Base-by-base conservation (phyloP, 1,140 invertebrate species). In the Lamellibrachia luymesi region DNA sequence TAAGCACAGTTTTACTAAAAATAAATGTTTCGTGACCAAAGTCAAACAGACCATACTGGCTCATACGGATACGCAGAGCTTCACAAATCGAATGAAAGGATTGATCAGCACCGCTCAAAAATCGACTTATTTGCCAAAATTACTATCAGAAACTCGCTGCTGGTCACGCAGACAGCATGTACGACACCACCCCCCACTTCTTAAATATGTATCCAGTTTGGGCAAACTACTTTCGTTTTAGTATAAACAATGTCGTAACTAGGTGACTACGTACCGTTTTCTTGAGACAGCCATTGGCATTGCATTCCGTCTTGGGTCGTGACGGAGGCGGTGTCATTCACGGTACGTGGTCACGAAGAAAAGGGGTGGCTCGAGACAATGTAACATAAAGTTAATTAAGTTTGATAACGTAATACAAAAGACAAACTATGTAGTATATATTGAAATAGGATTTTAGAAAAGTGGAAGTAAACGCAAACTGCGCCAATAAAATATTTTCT, bases 211-310 rank as follows among this genome's bases (percentile, higher is more conserved):
- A 22, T 80, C 13, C 64, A 80, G 64, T 80, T 80, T 80, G 64
- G 5, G 25, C 17, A 80, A 80, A 80, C 64, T 80, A 80, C 64
- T 80, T 80, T 80, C 64, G 64, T 80, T 80, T 80, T 80, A 80
- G 64, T 80, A 80, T 80, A 80, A 80, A 80, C 64, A 80, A 80
- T 22, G 64, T 80, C 64, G 64, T 80, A 80, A 80, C 64, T 80
- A 80, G 64, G 64, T 80, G 64, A 80, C 64, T 80, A 80, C 64
- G 17, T 80, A 80, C 64, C 64, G 64, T 80, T 80, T 80, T 80
- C 64, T 80, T 80, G 64, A 80, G 64, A 80, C 64, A 80, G 64
- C 64, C 64, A 80, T 80, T 80, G 64, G 64, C 64, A 80, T 80
- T 80, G 64, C 64, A 80, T 80, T 80, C 64, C 64, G 64, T 80